Evolutionary conservation across 2,797 vertebrate genomes (phyloP).

Genomic region (Galago senegalensis): DNA sequence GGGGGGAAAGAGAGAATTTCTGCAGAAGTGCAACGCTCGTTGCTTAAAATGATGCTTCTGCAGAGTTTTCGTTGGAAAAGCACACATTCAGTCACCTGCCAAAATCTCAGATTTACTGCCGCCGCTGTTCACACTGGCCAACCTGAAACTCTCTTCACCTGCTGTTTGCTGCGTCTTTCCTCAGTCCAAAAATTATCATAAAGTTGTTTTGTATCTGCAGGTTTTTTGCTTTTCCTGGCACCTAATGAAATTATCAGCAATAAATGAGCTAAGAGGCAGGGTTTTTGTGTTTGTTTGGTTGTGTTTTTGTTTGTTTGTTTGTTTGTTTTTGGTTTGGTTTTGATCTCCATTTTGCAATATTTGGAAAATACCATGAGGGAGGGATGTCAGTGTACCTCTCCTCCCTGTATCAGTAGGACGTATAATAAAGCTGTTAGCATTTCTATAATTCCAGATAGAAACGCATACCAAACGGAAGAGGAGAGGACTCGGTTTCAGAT

Average conservation of each 20-base stretch:
- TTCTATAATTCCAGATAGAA: constrained; percentile 81
- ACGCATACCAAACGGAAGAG: constrained; percentile 70
- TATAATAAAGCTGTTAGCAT: constrained; percentile 86
- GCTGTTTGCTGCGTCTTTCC: constrained; percentile 70
- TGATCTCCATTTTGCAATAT: constrained; percentile 69
- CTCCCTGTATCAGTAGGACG: constrained; percentile 68
- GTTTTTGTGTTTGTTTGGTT: neutral
- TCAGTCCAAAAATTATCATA: constrained; percentile 66
- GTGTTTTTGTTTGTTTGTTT: neutral
- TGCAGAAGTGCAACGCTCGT: neutral
- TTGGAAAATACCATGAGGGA: constrained; percentile 71
- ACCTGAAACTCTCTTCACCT: constrained; percentile 76
- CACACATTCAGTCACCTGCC: constrained; percentile 70
- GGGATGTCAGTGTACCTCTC: constrained; percentile 49
- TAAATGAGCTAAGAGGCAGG: constrained; percentile 84
- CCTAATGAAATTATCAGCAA: constrained; percentile 81
- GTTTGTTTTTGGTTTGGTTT: neutral
- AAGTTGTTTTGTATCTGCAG: constrained; percentile 70
- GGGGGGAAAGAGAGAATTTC: neutral
- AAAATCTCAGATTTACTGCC: constrained; percentile 72
- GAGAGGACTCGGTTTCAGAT: constrained; percentile 78
- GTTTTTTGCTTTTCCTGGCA: constrained; percentile 72
- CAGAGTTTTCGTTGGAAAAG: constrained; percentile 65
- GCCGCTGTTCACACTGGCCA: constrained; percentile 78
- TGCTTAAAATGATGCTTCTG: constrained; percentile 56